Percentiles rank a stretch among this genome's conserved stretches.
Conservation (phyloP, 1,140 invertebrate genomes). For the Limonius californicus region DNA sequence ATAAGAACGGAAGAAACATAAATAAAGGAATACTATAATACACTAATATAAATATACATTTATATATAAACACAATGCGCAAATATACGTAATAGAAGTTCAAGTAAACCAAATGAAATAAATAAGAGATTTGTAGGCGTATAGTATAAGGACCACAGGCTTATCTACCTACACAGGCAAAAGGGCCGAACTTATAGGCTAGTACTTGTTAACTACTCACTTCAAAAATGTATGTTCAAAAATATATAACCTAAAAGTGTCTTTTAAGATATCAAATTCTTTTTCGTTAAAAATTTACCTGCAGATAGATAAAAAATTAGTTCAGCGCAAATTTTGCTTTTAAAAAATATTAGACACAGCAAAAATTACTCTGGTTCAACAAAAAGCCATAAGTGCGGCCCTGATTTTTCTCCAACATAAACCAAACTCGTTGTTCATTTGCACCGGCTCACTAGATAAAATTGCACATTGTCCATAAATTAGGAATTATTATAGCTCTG, state of each 20-base stretch:
- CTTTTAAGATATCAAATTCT: too few species aligned
- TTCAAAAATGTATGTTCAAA: too few species aligned
- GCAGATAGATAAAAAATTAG: too few species aligned
- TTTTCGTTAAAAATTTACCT: too few species aligned
- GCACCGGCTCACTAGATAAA: constrained; percentile 35
- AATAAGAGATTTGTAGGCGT: neutral
- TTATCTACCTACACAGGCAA: too few species aligned
- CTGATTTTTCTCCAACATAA: neutral
- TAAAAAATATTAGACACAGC: too few species aligned
- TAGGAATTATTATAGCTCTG: constrained; percentile 30
- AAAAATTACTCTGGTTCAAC: too few species aligned
- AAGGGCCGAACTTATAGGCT: too few species aligned
- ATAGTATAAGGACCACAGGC: neutral
- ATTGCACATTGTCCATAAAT: constrained; percentile 42
- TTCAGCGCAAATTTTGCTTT: too few species aligned
- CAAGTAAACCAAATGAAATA: neutral
- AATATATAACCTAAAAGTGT: too few species aligned
- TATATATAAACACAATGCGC: constrained; percentile 15
- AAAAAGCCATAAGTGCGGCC: neutral
- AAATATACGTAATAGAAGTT: constrained; percentile 9
- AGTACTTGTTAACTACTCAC: too few species aligned
- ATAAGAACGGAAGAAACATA: neutral
- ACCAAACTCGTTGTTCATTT: constrained; percentile 31
- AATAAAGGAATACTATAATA: constrained; percentile 8
- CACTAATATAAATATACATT: constrained; percentile 9